phyloP scores from a whole-genome alignment of 2,113 vertebrate species.

The Calcarius ornatus region DNA sequence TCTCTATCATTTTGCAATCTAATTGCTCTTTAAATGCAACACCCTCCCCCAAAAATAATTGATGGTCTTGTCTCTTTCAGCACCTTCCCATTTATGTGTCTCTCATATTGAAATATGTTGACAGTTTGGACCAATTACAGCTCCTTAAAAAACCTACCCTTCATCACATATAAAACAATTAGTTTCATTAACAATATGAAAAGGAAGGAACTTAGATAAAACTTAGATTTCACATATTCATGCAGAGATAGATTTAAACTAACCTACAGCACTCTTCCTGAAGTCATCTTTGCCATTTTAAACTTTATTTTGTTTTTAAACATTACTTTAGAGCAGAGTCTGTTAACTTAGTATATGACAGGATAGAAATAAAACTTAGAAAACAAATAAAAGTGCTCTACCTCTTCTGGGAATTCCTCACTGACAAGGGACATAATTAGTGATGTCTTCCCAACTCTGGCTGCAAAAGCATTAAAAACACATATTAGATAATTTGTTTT shows the following conservation, averaged over 20 bases:
- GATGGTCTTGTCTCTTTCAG: neutral
- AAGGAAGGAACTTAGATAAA: neutral
- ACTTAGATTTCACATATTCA: neutral
- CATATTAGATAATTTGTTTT: slow-evolving; percentile 33
- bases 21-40: neutral
- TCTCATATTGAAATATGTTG: neutral
- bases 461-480: slow-evolving; percentile 75
- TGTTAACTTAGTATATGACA: neutral
- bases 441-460: slow-evolving; percentile 98
- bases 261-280: neutral
- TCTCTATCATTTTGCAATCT: neutral
- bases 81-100: neutral
- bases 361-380: neutral
- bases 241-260: neutral
- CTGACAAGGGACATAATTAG: slow-evolving; percentile 98
- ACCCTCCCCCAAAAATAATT: rapidly evolving
- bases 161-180: neutral
- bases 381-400: slow-evolving; percentile 64
- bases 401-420: slow-evolving; percentile 99
- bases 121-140: neutral
- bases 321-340: neutral
- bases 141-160: neutral
- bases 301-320: neutral
- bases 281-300: neutral
- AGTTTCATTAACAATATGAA: neutral